Percentiles rank a stretch among this genome's conserved stretches.
phyloP scores from a whole-genome alignment of 1,140 invertebrate genomes.

The Asbolus verrucosus region DNA sequence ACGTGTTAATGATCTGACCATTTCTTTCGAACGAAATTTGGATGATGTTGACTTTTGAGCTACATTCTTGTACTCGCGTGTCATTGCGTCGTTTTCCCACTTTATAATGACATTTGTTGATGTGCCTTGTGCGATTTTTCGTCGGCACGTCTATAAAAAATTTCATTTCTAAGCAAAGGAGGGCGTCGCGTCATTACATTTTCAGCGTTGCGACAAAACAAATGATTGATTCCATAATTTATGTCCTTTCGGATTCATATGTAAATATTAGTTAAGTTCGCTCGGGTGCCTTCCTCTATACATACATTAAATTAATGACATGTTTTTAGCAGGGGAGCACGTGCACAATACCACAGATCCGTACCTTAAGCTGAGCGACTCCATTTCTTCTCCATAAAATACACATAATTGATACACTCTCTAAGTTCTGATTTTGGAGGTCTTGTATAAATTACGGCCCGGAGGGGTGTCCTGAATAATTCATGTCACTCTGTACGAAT shows the following conservation, averaged over 20 bases:
- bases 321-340: slow-evolving; percentile 45
- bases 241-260: slow-evolving; percentile 50
- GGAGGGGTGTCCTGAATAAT: slow-evolving; percentile 52
- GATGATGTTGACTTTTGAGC: too few species aligned
- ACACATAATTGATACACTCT: slow-evolving; percentile 7
- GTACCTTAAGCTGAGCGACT: not conserved
- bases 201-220: slow-evolving; percentile 41
- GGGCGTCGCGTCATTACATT: slow-evolving; percentile 19
- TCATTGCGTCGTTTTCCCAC: too few species aligned
- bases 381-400: slow-evolving; percentile 13
- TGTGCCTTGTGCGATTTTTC: not conserved
- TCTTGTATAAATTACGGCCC: too few species aligned
- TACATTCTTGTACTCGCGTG: too few species aligned
- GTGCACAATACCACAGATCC: too few species aligned
- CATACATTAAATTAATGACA: slow-evolving; percentile 50
- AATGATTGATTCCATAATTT: slow-evolving; percentile 54
- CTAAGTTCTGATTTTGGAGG: too few species aligned
- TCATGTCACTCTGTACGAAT: slow-evolving; percentile 54
- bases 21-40: too few species aligned
- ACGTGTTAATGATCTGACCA: too few species aligned
- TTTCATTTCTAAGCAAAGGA: not conserved
- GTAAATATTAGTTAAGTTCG: slow-evolving; percentile 49
- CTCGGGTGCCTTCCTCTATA: slow-evolving; percentile 42
- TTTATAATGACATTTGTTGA: not conserved
- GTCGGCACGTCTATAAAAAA: not conserved